phyloP scores from a whole-genome alignment of 2,797 vertebrate species.

The Pangasius mekongensis region DNA sequence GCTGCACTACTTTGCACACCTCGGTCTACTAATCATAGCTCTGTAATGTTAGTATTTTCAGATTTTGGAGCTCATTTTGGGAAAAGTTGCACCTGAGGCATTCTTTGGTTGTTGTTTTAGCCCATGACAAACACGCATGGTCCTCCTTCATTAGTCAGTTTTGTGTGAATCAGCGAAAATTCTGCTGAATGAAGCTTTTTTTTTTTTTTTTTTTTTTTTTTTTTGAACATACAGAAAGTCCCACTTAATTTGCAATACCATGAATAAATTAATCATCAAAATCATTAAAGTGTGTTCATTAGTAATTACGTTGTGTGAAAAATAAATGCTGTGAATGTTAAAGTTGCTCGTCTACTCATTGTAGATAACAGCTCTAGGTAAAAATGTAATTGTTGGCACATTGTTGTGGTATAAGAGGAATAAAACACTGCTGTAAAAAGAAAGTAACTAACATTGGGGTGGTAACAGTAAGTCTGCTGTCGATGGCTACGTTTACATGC shows the following conservation, averaged over 20 bases:
- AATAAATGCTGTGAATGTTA: not conserved
- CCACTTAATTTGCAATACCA: slow-evolving; percentile 11
- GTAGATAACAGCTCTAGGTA: not conserved
- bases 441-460: too few relatives aligned
- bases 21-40: not conserved
- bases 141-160: slow-evolving; percentile 35
- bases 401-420: not conserved
- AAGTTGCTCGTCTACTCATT: not conserved
- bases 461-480: not conserved
- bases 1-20: not conserved
- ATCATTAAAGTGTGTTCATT: not conserved
- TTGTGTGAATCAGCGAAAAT: slow-evolving; percentile 52
- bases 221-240: not conserved
- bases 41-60: not conserved
- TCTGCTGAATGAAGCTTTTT: slow-evolving; percentile 33
- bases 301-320: not conserved
- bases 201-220: not conserved
- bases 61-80: not conserved
- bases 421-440: too few relatives aligned
- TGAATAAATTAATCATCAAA: not conserved
- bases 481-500: too few relatives aligned
- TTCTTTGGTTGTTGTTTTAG: slow-evolving; percentile 31
- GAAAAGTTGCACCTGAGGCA: slow-evolving; percentile 17
- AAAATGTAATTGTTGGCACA: not conserved
- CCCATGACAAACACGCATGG: not conserved